Percentiles rank a stretch among this genome's conserved stretches.
These are phyloP conservation scores for Dromas ardeola DNA, from an alignment of 2,113 vertebrate genomes.

Conservation along the genomic window DNA sequence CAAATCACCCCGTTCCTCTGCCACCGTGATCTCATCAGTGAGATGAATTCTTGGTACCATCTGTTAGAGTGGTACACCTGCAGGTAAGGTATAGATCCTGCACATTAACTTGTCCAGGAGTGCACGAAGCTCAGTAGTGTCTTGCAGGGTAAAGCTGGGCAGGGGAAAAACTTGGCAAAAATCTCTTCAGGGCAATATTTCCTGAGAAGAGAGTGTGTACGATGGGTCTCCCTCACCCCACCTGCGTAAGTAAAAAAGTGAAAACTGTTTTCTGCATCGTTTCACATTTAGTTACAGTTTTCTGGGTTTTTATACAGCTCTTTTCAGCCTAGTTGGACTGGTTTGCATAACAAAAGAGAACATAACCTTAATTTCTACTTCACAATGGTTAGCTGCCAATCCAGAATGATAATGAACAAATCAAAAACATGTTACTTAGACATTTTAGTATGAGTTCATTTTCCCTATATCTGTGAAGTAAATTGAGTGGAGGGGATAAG, in stretches of 20 bases:
- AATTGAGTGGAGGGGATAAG: background rate
- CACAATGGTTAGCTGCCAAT: background rate
- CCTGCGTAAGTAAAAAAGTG: background rate
- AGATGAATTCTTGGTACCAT: background rate
- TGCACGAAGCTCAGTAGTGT: fast-evolving
- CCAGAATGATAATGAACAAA: background rate
- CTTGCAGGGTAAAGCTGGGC: background rate
- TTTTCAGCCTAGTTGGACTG: background rate
- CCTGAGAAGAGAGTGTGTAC: background rate
- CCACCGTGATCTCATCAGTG: background rate
- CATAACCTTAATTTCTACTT: background rate
- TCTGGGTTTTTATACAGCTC: background rate
- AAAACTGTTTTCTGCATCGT: background rate
- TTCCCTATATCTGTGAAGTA: background rate
- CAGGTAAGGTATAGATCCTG: fast-evolving
- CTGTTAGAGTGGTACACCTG: background rate
- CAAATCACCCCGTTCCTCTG: background rate
- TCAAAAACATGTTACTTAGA: background rate
- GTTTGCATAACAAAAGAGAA: background rate
- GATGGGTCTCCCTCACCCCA: fast-evolving
- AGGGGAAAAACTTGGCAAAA: background rate
- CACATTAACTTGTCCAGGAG: background rate
- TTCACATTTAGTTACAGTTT: background rate
- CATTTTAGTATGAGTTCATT: background rate
- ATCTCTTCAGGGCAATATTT: background rate